Evolutionary conservation across 2,797 vertebrate species (phyloP).

Genomic region (Carduelis carduelis): DNA sequence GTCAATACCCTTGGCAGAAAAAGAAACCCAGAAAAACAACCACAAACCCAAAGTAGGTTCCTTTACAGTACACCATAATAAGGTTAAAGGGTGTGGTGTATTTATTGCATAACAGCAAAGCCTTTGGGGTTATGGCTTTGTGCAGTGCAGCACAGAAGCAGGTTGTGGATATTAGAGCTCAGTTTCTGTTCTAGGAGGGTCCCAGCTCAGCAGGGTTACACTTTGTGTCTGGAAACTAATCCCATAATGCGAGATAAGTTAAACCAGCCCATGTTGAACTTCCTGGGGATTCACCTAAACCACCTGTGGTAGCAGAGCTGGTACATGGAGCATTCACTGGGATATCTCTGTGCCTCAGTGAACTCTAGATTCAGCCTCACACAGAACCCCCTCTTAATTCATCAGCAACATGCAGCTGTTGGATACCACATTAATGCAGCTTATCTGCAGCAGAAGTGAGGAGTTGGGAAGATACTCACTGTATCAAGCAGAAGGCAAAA

Average conservation of each 20-base stretch:
- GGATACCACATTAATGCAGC: neutral
- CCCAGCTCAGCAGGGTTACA: neutral
- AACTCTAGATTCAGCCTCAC: neutral
- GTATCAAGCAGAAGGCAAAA: neutral
- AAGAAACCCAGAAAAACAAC: neutral
- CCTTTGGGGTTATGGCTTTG: neutral
- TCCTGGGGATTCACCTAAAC: neutral
- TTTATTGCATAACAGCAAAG: neutral
- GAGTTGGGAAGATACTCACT: neutral
- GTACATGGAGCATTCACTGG: neutral
- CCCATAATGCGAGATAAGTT: neutral
- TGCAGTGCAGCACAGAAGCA: neutral
- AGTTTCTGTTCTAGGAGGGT: neutral
- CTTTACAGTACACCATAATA: neutral
- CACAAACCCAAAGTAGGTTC: neutral
- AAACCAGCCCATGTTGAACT: neutral
- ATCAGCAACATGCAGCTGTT: neutral
- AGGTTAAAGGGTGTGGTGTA: neutral
- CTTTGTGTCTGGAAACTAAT: neutral
- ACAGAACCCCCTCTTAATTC: neutral
- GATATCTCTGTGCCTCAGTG: neutral
- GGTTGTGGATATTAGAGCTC: neutral
- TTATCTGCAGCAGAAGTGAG: neutral
- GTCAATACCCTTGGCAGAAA: neutral
- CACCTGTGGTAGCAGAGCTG: neutral